phyloP scores from a whole-genome alignment of 2,888 invertebrate genomes.

The Hetaerina titia region DNA sequence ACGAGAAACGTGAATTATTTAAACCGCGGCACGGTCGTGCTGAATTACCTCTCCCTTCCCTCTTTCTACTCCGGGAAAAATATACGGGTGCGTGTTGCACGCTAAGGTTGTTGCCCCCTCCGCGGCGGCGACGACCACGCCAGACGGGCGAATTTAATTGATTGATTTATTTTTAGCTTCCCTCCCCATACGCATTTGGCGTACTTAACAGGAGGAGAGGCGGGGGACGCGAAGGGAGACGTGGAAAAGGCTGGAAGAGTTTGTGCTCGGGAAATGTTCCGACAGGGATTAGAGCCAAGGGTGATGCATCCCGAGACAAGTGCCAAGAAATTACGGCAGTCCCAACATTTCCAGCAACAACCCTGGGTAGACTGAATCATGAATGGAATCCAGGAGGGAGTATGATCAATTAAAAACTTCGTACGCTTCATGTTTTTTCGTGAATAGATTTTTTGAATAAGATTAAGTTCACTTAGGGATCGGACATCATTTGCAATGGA shows the following conservation, averaged over 20 bases:
- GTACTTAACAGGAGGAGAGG: not conserved
- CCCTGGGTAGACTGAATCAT: not conserved
- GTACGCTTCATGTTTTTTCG: no score
- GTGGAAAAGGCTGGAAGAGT: not conserved
- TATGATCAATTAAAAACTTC: no score
- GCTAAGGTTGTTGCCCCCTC: not conserved
- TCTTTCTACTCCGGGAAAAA: not conserved
- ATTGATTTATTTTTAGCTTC: conserved; percentile 58
- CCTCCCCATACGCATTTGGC: not conserved
- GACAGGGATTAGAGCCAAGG: not conserved
- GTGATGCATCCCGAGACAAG: not conserved
- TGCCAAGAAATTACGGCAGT: not conserved
- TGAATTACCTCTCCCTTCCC: not conserved
- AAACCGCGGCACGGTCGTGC: not conserved
- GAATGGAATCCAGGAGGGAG: not conserved
- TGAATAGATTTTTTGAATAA: no score
- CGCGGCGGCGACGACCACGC: not conserved
- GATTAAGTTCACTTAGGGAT: no score
- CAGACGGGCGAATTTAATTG: conserved; percentile 30
- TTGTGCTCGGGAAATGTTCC: not conserved
- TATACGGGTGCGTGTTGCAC: not conserved
- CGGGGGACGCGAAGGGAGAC: not conserved
- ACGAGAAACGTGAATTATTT: not conserved
- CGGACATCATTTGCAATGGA: no score
- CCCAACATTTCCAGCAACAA: not conserved